phyloP scores from a whole-genome alignment of 2,888 invertebrate species.

The Neria commutata region DNA sequence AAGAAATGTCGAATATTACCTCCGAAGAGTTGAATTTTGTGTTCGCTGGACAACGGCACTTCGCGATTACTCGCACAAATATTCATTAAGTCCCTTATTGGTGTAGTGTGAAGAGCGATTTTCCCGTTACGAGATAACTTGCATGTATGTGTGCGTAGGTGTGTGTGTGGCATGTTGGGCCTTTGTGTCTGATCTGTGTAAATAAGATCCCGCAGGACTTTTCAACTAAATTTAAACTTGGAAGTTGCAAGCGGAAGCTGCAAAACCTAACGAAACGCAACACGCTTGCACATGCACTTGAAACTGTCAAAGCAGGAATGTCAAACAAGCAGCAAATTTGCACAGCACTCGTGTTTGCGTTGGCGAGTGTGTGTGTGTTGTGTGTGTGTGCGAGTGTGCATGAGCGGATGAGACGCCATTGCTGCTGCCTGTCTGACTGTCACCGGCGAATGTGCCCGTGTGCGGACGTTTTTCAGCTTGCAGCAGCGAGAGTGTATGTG shows the following conservation, averaged over 20 bases:
- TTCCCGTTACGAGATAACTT: not conserved
- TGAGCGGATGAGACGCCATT: no score
- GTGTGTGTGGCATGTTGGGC: not conserved
- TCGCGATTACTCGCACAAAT: not conserved
- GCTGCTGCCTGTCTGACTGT: no score
- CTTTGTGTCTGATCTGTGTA: not conserved
- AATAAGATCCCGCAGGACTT: not conserved
- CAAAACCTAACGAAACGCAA: not conserved
- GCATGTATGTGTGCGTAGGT: not conserved
- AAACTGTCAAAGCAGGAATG: slow-evolving; percentile 52
- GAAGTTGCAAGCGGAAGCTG: not conserved
- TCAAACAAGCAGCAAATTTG: slow-evolving; percentile 43
- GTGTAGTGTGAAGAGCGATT: not conserved
- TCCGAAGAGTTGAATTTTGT: no score
- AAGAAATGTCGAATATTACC: no score
- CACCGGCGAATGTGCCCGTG: not conserved
- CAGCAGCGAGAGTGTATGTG: not conserved
- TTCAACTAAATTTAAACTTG: not conserved
- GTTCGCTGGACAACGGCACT: no score
- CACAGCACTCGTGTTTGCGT: not conserved
- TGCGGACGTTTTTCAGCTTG: not conserved
- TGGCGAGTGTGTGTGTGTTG: not conserved
- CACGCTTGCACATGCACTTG: no score
- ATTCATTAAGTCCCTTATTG: not conserved
- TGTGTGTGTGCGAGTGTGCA: no score